Evolutionary conservation across 2,888 invertebrate genomes (phyloP), one percentile per base, ranked within the genome.

Genomic region (Athrips mouffetella): DNA sequence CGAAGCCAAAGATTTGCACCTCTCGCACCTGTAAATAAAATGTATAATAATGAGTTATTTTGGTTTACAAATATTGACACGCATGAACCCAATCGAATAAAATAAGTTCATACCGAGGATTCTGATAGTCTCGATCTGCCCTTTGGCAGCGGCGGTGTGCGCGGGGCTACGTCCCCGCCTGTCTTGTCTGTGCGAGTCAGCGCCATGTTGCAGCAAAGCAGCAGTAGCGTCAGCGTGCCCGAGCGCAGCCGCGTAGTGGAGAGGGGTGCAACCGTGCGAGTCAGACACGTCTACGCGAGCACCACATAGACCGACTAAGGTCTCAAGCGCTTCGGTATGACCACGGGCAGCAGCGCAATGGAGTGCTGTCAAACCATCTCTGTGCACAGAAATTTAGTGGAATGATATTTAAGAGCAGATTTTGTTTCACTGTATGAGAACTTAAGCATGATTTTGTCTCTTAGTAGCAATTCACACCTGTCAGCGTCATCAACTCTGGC

Each of bases 291-390:
- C 97, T 0, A 97, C 94, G 18, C 94, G 92, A 1, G 97, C 96
- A 0, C 96, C 96, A 70, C 97, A 97, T 4, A 97, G 85, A 8
- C 95, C 94, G 1, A 98, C 91, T 49, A 99, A 79, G 0, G 95
- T 94, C 67, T 98, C 97, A 45, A 98, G 90, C 64, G 97, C 97
- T 67, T 96, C 95, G 0, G 94, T 94, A 74, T 98, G 98, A 0
- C 99, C 99, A 48, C 98, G 91, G 1, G 98, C 98, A 0, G 99
- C 98, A 0, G 98, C 98, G 78, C 99, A 99, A 73, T 99, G 99
- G 20, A 99, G 82, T 0, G 98, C 98, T 46, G 98, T 98, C 3
- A 99, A 86, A 0, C 98, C 98, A 72, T 99, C 98, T 73, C 96
- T 96, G 8, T 6, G 18, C 23, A 42, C 6, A 37, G 16, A 20